These are phyloP conservation scores for Stomorhina lunata DNA, from an alignment of 2,888 invertebrate genomes.

Conservation along the genomic window DNA sequence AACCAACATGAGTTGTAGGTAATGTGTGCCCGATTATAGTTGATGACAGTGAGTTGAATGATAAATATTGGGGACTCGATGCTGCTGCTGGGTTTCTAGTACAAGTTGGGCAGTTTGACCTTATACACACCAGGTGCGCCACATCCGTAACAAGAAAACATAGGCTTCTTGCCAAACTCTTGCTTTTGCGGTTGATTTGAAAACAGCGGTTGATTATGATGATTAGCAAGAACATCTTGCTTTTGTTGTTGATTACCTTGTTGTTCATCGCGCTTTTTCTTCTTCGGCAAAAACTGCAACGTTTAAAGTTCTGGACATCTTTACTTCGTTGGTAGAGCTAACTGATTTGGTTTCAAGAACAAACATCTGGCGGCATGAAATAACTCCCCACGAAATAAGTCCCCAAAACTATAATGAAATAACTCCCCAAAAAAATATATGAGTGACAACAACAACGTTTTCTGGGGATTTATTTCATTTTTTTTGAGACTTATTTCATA, in stretches of 20 bases:
- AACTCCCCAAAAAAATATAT: too few species aligned
- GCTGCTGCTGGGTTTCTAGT: not conserved
- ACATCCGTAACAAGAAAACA: conserved; percentile 19
- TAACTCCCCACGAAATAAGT: conserved; percentile 32
- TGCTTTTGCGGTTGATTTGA: not conserved
- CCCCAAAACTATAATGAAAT: conserved; percentile 37
- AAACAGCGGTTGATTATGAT: not conserved
- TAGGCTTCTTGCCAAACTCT: not conserved
- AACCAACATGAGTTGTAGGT: conserved; percentile 16
- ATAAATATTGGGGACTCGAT: conserved; percentile 25
- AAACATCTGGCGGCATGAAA: conserved; percentile 50
- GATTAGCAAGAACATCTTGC: not conserved
- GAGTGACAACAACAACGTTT: too few species aligned
- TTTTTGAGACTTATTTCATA: too few species aligned
- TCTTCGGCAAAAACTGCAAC: conserved; percentile 29
- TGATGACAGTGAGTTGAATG: conserved; percentile 17
- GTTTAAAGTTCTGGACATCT: not conserved
- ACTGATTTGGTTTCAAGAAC: not conserved
- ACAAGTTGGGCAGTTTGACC: conserved; percentile 32
- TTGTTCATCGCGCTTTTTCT: not conserved
- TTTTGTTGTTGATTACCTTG: conserved; percentile 4
- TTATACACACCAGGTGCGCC: conserved; percentile 8
- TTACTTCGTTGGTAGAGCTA: not conserved
- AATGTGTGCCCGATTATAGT: conserved; percentile 42
- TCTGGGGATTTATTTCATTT: too few species aligned